Evolutionary conservation across 1,140 invertebrate genomes (phyloP), one percentile per base, ranked within the genome.

Genomic region (Brachionus plicatilis): DNA sequence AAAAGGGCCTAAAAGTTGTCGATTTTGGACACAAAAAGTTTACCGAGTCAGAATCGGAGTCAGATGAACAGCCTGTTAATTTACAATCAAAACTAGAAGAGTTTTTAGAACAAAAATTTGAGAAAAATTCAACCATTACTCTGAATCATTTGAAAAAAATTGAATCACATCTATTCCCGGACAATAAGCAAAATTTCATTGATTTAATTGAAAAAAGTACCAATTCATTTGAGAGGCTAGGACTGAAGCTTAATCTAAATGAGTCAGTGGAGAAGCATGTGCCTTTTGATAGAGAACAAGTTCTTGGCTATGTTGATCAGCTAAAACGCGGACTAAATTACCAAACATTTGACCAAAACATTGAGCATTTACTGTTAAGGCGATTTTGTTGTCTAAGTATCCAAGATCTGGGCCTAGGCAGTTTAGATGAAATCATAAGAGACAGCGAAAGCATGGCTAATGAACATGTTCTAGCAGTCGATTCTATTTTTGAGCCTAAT

Each of bases 21-120:
- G 72, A 47, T 76, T 76, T 45, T 3, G 43, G 45, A 5, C 43
- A 76, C 29, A 76, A 76, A 50, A 76, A 50, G 29, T 76, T 76
- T 50, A 12, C 7, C 27, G 72, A 76, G 7, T 50, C 41, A 17
- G 72, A 50, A 27, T 24, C 20, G 24, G 72, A 76, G 47, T 9
- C 4, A 0, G 20, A 76, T 12, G 43, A 47, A 3, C 17, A 8
- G 12, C 7, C 4, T 9, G 72, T 11, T n/a, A 27, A 50, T 27
- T 29, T 76, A 14, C 43, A 76, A 27, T 14, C 43, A n/a, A 76
- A 76, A 33, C 50, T 76, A 50, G 45, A 76, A 14, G 8, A 76
- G 4, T 76, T 76, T 76, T 24, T 76, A 5, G 47, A 9, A 27
- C 9, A 50, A 47, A 76, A 76, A 76, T 50, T 76, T 50, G 72